Evolutionary conservation across 2,888 invertebrate species (phyloP).

Genomic region (Ophonus ardosiacus): DNA sequence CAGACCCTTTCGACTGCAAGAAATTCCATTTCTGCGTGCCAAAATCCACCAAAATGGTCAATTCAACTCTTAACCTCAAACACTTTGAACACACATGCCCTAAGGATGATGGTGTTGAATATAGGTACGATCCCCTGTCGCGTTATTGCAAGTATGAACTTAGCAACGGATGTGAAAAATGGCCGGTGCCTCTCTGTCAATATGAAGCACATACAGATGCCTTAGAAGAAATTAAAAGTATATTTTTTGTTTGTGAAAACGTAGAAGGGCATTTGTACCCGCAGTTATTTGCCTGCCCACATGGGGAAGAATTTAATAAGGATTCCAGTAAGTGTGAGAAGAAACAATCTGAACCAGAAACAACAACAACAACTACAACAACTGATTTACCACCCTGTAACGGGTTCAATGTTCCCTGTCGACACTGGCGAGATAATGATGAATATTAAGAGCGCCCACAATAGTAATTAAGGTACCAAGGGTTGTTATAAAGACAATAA

Average conservation of each 20-base stretch:
- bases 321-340: conserved; percentile 50
- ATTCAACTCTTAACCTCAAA: conserved; percentile 34
- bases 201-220: conserved; percentile 61
- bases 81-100: conserved; percentile 53
- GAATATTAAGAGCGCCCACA: no score
- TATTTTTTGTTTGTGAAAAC: conserved; percentile 67
- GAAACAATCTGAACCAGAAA: background rate
- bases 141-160: conserved; percentile 64
- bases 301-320: conserved; percentile 63
- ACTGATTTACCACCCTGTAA: no score
- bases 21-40: conserved; percentile 65
- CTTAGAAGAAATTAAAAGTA: conserved; percentile 65
- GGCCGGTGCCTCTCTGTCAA: conserved; percentile 65
- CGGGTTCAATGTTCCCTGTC: no score
- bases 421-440: no score
- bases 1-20: conserved; percentile 66
- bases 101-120: conserved; percentile 45
- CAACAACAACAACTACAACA: no score
- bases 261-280: conserved; percentile 63
- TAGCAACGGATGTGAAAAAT: conserved; percentile 61
- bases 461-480: no score
- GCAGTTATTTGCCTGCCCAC: conserved; percentile 65
- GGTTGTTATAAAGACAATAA: no score
- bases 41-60: conserved; percentile 25
- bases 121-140: conserved; percentile 64